Evolutionary conservation across 2,888 invertebrate genomes (phyloP).

Genomic region (Anticlea derivata): DNA sequence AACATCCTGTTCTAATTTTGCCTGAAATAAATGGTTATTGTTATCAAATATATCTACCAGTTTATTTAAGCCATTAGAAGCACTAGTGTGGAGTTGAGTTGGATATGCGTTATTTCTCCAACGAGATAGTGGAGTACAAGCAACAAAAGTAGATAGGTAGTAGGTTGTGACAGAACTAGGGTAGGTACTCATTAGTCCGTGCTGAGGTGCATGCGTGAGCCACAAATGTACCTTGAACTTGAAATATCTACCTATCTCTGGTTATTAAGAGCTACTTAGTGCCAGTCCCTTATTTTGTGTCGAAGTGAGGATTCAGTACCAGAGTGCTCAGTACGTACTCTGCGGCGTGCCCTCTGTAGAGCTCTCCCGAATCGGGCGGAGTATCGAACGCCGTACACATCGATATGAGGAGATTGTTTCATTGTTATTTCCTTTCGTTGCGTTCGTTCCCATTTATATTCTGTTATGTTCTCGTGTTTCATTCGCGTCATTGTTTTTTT

Average conservation of each 20-base stretch:
- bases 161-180: no score
- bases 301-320: background rate
- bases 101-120: conserved; percentile 22
- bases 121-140: conserved; percentile 11
- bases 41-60: no score
- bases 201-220: no score
- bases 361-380: conserved; percentile 15
- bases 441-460: conserved; percentile 18
- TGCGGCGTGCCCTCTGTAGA: conserved; percentile 24
- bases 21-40: no score
- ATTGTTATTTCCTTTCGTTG: conserved; percentile 33
- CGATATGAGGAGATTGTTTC: conserved; percentile 25
- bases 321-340: background rate
- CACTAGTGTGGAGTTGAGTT: conserved; percentile 5
- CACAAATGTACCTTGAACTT: no score
- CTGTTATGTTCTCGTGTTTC: conserved; percentile 14
- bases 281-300: background rate
- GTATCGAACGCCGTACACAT: conserved; percentile 9
- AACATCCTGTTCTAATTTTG: no score
- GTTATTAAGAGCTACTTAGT: no score
- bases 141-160: no score
- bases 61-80: conserved; percentile 12
- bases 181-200: no score
- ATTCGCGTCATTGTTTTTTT: conserved; percentile 10
- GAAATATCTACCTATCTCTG: background rate